phyloP scores from a whole-genome alignment of 2,113 vertebrate genomes.

The Bubo blakistoni region DNA sequence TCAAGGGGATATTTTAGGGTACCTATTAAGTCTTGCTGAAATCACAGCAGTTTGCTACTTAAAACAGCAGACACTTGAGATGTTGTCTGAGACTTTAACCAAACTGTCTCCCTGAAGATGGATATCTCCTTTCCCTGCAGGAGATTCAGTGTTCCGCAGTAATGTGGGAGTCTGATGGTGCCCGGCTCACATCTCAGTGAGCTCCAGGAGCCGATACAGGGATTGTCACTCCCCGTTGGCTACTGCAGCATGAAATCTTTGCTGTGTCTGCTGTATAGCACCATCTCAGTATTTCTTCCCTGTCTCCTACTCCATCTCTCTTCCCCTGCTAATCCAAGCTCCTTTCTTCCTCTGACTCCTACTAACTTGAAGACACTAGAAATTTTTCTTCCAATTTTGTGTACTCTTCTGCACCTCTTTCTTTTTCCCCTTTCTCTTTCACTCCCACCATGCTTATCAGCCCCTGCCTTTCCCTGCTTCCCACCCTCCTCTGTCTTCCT shows the following conservation, averaged over 20 bases:
- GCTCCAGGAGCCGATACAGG: not conserved
- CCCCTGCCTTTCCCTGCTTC: not conserved
- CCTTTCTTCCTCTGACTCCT: not conserved
- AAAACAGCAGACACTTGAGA: not conserved
- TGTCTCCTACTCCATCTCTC: not conserved
- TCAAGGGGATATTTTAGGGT: constrained; percentile 8
- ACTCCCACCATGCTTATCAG: not conserved
- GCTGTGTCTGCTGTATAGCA: not conserved
- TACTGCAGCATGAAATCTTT: not conserved
- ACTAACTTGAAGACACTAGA: not conserved
- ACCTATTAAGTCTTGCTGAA: constrained; percentile 3
- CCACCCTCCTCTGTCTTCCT: not conserved
- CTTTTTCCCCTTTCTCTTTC: not conserved
- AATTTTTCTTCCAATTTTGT: not conserved
- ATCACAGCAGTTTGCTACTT: not conserved
- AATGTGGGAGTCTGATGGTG: not conserved
- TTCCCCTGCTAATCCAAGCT: not conserved
- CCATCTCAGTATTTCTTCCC: not conserved
- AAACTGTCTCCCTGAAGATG: constrained; percentile 1
- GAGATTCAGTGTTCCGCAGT: not conserved
- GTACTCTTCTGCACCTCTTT: not conserved
- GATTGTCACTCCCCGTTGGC: not conserved
- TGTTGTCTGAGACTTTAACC: not conserved
- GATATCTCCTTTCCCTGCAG: not conserved
- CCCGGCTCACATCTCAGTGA: not conserved